Evolutionary conservation across 2,888 invertebrate genomes (phyloP).

Genomic region (Priapulus caudatus): DNA sequence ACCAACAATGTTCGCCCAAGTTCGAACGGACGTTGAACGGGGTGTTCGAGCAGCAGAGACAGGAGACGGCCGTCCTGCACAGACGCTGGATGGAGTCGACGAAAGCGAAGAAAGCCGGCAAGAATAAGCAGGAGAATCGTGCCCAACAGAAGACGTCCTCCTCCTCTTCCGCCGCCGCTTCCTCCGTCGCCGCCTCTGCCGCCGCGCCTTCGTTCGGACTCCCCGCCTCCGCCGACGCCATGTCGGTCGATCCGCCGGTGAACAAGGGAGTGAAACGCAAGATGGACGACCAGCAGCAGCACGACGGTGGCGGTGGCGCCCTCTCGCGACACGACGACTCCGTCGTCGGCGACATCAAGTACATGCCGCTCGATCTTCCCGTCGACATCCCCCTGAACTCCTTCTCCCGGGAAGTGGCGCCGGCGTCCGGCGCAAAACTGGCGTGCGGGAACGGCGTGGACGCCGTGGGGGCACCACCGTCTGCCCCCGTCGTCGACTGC

Average conservation of each 20-base stretch:
- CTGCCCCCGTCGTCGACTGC: conserved; percentile 59
- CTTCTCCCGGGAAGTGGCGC: not conserved
- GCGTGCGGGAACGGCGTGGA: not conserved
- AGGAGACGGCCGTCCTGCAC: conserved; percentile 73
- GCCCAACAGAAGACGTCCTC: too few species aligned
- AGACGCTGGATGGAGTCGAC: conserved; percentile 78
- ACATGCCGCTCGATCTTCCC: too few species aligned
- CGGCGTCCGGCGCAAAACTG: not conserved
- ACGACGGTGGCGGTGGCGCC: not conserved
- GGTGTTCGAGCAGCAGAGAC: conserved; percentile 75
- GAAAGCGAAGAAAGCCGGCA: conserved; percentile 64
- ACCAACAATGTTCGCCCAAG: conserved; percentile 70
- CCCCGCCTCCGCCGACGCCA: not conserved
- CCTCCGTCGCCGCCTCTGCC: not conserved
- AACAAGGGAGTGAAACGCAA: too few species aligned
- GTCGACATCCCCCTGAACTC: too few species aligned
- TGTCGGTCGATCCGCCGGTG: not conserved
- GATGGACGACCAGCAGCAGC: not conserved
- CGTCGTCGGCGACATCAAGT: too few species aligned
- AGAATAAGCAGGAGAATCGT: not conserved
- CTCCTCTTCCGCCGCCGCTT: not conserved
- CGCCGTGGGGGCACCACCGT: too few species aligned
- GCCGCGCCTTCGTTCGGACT: not conserved
- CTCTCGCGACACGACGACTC: not conserved
- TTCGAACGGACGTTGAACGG: conserved; percentile 77